Conservation (phyloP, 2,888 invertebrate genomes). For the Xanthostigma xanthostigma region DNA sequence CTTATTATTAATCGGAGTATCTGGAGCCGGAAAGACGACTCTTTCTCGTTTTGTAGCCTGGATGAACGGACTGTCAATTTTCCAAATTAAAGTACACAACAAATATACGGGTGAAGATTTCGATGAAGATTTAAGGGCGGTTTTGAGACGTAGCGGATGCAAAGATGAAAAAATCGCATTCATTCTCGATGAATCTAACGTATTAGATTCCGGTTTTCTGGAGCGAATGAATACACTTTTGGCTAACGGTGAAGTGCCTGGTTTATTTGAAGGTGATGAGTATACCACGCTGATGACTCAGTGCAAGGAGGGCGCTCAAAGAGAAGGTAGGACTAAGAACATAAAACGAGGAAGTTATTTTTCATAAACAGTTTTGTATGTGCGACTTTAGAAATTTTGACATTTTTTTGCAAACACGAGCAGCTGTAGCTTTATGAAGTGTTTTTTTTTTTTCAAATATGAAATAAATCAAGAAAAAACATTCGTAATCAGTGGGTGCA, state of each 20-base stretch:
- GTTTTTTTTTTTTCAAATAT: background rate
- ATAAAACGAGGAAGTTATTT: background rate
- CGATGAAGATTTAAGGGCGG: slow-evolving; percentile 91
- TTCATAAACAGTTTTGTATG: no score
- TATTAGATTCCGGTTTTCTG: slow-evolving; percentile 94
- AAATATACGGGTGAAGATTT: slow-evolving; percentile 98
- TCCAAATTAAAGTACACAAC: slow-evolving; percentile 99
- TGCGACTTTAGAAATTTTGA: no score
- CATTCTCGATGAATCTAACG: slow-evolving; percentile 98
- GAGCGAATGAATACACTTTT: slow-evolving; percentile 98
- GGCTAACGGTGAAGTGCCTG: slow-evolving; percentile 97
- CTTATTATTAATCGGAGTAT: slow-evolving; percentile 91
- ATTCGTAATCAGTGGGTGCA: no score
- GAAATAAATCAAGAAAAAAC: no score
- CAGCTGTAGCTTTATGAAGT: background rate
- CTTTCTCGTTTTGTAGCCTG: slow-evolving; percentile 98
- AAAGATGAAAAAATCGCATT: slow-evolving; percentile 98
- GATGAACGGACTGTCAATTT: slow-evolving; percentile 98
- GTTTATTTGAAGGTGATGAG: slow-evolving; percentile 91
- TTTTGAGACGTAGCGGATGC: slow-evolving; percentile 72
- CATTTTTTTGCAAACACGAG: background rate
- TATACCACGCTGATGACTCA: slow-evolving; percentile 99
- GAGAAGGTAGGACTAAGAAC: slow-evolving; percentile 46
- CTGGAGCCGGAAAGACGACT: slow-evolving; percentile 98
- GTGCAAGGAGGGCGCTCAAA: slow-evolving; percentile 96